A percentile compares a stretch with the other conserved stretches of the same genome.
Conservation (phyloP, 2,113 vertebrate genomes). For the Mus musculus region GRCm39 chr1:72447501-72448000, state of each 20-base stretch:
- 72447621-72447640: no score
- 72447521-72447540: background rate
- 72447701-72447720: no score
- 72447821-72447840: background rate
- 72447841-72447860: background rate
- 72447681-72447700: no score
- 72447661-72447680: no score
- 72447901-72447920: background rate
- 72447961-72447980: background rate
- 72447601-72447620: no score
- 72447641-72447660: no score
- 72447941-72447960: background rate
- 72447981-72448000: background rate
- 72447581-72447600: background rate
- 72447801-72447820: no score
- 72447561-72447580: background rate
- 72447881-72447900: background rate
- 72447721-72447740: background rate
- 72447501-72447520: background rate
- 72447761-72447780: no score
- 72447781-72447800: no score
- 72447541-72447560: background rate
- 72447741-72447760: background rate
- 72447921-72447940: background rate
- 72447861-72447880: background rate